Evolutionary conservation across 1,140 invertebrate species (phyloP).

Genomic region (Pteromalus puparum): DNA sequence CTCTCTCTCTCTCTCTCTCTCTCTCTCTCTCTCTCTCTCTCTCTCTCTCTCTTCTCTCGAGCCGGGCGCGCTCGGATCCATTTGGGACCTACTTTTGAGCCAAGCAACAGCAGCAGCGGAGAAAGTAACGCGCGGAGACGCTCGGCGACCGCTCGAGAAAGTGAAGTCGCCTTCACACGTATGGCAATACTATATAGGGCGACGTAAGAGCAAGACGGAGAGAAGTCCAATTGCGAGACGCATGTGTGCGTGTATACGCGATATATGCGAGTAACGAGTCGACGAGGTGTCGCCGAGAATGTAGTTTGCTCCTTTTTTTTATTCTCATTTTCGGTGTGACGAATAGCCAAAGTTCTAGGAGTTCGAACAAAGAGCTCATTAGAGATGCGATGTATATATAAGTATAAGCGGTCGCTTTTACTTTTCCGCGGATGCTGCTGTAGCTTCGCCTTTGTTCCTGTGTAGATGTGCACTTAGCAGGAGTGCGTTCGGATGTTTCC

Average conservation of each 20-base stretch:
- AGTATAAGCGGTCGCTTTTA: not conserved
- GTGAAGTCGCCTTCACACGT: conserved; percentile 68
- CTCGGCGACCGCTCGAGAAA: conserved; percentile 69
- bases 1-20: not conserved
- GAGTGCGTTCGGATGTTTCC: too few relatives aligned
- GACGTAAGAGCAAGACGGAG: conserved; percentile 51
- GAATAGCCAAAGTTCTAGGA: too few relatives aligned
- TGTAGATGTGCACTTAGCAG: not conserved
- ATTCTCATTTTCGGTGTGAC: not conserved
- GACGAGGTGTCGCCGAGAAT: not conserved
- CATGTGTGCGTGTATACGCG: too few relatives aligned
- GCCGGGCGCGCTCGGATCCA: conserved; percentile 58
- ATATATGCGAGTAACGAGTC: not conserved
- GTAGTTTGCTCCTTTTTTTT: not conserved
- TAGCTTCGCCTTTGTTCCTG: not conserved
- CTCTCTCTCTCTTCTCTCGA: not conserved
- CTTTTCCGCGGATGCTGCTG: not conserved
- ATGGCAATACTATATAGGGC: conserved; percentile 64
- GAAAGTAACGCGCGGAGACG: conserved; percentile 70
- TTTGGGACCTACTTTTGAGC: conserved; percentile 71
- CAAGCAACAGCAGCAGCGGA: conserved; percentile 58
- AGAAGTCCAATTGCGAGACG: not conserved
- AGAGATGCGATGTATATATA: not conserved
- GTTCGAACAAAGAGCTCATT: not conserved
- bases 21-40: not conserved